These are phyloP conservation scores for Acleris sparsana DNA, from an alignment of 2,888 invertebrate species.

Conservation along the genomic window DNA sequence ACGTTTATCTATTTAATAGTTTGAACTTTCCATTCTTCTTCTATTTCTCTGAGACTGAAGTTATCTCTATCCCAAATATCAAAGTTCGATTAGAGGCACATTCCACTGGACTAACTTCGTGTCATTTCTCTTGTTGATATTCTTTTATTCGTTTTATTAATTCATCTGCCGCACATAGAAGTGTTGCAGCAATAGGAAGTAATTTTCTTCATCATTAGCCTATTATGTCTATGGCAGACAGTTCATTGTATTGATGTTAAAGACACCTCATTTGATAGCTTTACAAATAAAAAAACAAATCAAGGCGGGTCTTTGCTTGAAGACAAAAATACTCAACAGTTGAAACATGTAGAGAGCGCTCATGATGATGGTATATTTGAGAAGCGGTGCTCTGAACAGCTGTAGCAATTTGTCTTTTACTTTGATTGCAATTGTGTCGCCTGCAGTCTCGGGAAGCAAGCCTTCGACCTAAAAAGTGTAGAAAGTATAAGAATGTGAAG, in stretches of 20 bases:
- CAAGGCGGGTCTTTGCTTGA: neutral
- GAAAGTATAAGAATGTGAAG: neutral
- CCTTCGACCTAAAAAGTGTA: constrained; percentile 53
- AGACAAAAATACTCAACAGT: constrained; percentile 73
- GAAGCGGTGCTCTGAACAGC: constrained; percentile 78
- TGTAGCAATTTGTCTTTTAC: constrained; percentile 69
- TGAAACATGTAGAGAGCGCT: constrained; percentile 79
- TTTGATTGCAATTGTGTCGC: constrained; percentile 48
- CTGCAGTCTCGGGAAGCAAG: constrained; percentile 54
- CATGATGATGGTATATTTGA: constrained; percentile 78
- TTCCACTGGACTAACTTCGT: too few species aligned
- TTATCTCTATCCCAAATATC: too few species aligned
- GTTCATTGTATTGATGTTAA: too few species aligned
- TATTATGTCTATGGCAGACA: too few species aligned
- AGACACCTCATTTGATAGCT: too few species aligned
- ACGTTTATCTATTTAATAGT: neutral
- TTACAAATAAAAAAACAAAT: too few species aligned
- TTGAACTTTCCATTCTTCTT: neutral
- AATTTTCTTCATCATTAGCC: too few species aligned
- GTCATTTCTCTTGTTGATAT: too few species aligned
- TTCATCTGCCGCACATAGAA: too few species aligned
- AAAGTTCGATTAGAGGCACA: too few species aligned
- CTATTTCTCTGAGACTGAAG: neutral
- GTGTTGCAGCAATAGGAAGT: too few species aligned
- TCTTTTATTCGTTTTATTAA: too few species aligned